Evolutionary conservation across 1,140 invertebrate species (phyloP).

Genomic region (Lethocerus indicus): DNA sequence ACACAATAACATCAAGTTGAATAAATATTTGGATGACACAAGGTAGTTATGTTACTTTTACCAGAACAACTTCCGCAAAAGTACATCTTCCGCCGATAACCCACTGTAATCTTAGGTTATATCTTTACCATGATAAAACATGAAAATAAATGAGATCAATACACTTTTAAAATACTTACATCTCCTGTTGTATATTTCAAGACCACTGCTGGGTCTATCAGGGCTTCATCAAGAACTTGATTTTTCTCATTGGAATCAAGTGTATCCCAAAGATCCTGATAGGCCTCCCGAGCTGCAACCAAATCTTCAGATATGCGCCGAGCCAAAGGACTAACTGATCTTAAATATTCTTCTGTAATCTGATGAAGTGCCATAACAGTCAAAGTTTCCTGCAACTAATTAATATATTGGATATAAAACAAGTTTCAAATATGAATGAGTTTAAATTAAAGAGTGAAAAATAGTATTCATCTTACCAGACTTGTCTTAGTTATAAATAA

Average conservation of each 20-base stretch:
- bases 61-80: not conserved
- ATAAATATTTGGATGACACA: not conserved
- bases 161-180: not conserved
- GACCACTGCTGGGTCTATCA: constrained; percentile 53
- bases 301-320: constrained; percentile 49
- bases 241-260: constrained; percentile 47
- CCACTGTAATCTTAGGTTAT: not conserved
- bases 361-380: not conserved
- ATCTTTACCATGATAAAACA: not conserved
- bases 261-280: constrained; percentile 49
- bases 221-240: constrained; percentile 53
- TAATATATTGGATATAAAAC: no score
- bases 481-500: no score
- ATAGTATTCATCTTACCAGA: no score
- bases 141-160: not conserved
- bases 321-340: constrained; percentile 46
- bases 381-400: no score
- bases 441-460: no score
- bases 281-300: constrained; percentile 41
- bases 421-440: no score
- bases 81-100: constrained; percentile 18
- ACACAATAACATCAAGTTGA: not conserved
- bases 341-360: constrained; percentile 41
- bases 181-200: constrained; percentile 38
- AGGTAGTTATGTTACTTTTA: not conserved